A percentile compares a stretch with the other conserved stretches of the same genome.
These are phyloP conservation scores for Temnothorax ravouxi DNA, from an alignment of 2,888 invertebrate genomes.

Conservation along the genomic window DNA sequence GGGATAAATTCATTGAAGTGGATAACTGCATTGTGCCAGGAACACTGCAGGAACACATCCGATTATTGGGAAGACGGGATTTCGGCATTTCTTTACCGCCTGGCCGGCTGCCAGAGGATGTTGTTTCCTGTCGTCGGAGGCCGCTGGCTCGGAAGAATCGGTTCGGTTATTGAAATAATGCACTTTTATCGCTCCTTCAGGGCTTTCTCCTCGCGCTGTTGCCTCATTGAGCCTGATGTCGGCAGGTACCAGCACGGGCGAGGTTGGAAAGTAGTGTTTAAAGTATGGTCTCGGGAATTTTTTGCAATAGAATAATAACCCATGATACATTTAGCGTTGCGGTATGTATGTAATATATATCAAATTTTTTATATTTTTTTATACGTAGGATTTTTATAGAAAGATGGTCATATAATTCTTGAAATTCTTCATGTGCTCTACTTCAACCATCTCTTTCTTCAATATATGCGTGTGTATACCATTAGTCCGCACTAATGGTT, in stretches of 20 bases:
- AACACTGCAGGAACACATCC: slow-evolving; percentile 85
- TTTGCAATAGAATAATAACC: no score
- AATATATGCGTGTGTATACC: neutral
- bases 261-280: neutral
- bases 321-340: neutral
- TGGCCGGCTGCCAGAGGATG: slow-evolving; percentile 84
- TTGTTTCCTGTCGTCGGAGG: slow-evolving; percentile 84
- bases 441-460: neutral
- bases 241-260: slow-evolving; percentile 21
- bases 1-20: slow-evolving; percentile 84
- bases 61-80: slow-evolving; percentile 84
- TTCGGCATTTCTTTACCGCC: slow-evolving; percentile 81
- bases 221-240: slow-evolving; percentile 21
- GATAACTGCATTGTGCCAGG: slow-evolving; percentile 85
- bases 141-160: slow-evolving; percentile 84
- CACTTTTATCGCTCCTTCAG: slow-evolving; percentile 82
- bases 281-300: neutral
- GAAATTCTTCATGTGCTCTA: neutral
- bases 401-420: neutral
- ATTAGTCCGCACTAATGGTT: neutral
- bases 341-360: neutral
- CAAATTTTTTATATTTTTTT: neutral
- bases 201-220: slow-evolving; percentile 27
- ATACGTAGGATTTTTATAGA: neutral
- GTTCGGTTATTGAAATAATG: slow-evolving; percentile 85